Base-by-base conservation (phyloP, 2,888 invertebrate species). In the Globia sparganii region DNA sequence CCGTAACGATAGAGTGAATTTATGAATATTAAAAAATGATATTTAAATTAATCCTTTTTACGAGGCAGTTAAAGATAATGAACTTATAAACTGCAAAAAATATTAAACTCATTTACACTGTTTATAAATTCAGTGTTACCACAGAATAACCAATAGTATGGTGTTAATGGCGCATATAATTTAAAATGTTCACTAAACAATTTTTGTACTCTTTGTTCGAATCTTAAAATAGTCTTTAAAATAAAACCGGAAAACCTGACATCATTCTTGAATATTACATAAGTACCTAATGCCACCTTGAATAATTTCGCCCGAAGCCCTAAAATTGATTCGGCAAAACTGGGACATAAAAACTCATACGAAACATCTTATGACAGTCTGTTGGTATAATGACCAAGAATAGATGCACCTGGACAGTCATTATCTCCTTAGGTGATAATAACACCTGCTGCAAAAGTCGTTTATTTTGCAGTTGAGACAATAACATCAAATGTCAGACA, bases 381-480 rank as follows among this genome's bases (percentile, higher is more conserved):
- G 21, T 69, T 65, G 46, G 28, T 43, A 71, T 77, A 72, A 72
- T 46, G 58, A 13, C 66, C 21, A 77, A 75, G 56, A 78, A 83
- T 81, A 86, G 75, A 75, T 83, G 70, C 85, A 87, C 77, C 85
- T 87, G 84, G 61, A 67, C 31, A 40, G 46, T 65, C 53, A 86
- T 79, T 82, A 86, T 37, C 77, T 80, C 76, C 66, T 56, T 78
- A 66, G 9, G 34, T 72, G 72, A 68, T 58, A 68, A 66, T 62
- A 76, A 28, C 88, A 87, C 73, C 87, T 87, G 88, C 77, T 59
- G 25, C 53, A n/a, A 34, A 70, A 67, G 68, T 71, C 72, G n/a
- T 83, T 78, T 71, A 83, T 74, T 71, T 76, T 75, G 86, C 70
- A 75, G 74, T 81, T 83, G 78, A 80, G 70, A 78, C 40, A 66